Evolutionary conservation across 1,140 invertebrate species (phyloP), one percentile per base, ranked within the genome.

Genomic region (Camponotus floridanus): DNA sequence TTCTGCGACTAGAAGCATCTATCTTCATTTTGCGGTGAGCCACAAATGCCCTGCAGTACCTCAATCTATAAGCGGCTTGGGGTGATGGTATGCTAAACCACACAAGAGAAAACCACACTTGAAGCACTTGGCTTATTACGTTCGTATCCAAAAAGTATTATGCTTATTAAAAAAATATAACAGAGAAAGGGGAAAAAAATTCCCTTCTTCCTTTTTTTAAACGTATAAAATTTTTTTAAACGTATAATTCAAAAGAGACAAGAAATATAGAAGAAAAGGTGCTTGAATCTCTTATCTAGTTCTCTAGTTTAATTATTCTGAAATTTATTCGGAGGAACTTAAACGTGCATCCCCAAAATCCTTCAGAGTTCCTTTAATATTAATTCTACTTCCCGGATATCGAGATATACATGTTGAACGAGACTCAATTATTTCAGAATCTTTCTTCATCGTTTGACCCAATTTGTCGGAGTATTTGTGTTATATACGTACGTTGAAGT

Each of bases 11-110:
- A 62, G 11, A 18, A 48, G 39, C 79, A 36, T 74, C 15, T 39
- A 42, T 73, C 79, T 83, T 83, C 55, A 59, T 83, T 62, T 73
- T 74, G 79, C 39, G 68, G 68, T 21, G 21, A 62, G 74, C 79
- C 79, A 36, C 79, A 83, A 83, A 59, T 81, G 55, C 61, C 79
- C 26, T 31, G 6, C 42, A 73, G 26, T 45, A 26, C 31, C 39
- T 83, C 67, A 33, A 74, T 74, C 61, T 83, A 33, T 83, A 83
- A 83, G 68, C 79, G 55, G 68, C 55, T 81, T 59, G 67, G 70
- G 15, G 36, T 42, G 71, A 83, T 83, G 39, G 73, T 33, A 45
- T 18, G 42, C 42, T 45, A 74, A 83, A 74, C 39, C 79, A 39
- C 51, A 59, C 39, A 18, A n/a, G 26, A 61, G 79, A 45, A 81